phyloP scores from a whole-genome alignment of 2,113 vertebrate species.

The Amblyornis subalaris region DNA sequence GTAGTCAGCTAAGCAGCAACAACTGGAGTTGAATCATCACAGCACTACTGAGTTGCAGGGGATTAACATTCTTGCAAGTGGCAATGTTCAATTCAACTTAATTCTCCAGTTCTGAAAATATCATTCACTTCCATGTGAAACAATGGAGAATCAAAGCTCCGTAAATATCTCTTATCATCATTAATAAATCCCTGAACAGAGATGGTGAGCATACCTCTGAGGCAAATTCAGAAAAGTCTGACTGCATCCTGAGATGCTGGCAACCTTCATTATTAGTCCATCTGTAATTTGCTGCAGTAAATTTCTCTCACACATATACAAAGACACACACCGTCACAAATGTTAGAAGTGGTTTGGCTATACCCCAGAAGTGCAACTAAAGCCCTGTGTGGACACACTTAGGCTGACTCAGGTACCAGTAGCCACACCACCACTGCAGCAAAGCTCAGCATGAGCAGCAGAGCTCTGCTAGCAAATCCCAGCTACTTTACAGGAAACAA shows the following conservation, averaged over 20 bases:
- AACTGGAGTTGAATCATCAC: not conserved
- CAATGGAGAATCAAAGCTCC: not conserved
- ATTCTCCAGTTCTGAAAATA: not conserved
- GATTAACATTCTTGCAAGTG: not conserved
- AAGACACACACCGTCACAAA: not conserved
- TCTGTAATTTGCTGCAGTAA: not conserved
- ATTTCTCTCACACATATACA: accelerated
- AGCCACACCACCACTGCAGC: not conserved
- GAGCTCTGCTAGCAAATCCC: not conserved
- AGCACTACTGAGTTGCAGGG: not conserved
- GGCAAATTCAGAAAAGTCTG: not conserved
- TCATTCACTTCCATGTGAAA: not conserved
- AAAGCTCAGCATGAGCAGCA: not conserved
- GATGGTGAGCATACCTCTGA: not conserved
- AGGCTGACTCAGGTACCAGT: not conserved
- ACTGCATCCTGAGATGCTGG: not conserved
- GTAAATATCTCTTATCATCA: not conserved
- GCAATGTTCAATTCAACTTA: not conserved
- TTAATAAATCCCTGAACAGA: not conserved
- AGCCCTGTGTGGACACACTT: not conserved
- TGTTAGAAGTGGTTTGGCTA: accelerated
- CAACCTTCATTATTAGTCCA: not conserved
- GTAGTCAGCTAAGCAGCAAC: not conserved
- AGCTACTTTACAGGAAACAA: not conserved
- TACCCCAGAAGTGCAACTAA: not conserved